Evolutionary conservation across 2,888 invertebrate species (phyloP), one percentile per base, ranked within the genome.

Genomic region (Lepidonotus clava): DNA sequence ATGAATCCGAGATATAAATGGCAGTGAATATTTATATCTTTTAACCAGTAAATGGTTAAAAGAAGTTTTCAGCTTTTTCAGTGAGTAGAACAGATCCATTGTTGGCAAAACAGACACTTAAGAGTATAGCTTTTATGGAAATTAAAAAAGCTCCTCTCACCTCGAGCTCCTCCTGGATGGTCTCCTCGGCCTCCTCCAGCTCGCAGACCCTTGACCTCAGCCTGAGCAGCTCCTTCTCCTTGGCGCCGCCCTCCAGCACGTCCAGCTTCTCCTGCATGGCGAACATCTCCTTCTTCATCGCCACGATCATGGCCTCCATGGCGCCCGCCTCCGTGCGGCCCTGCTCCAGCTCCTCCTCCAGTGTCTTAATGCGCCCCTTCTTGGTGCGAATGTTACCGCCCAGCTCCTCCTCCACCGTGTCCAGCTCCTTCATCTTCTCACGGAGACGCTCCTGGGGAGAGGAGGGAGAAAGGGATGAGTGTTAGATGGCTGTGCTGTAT

Each of bases 391-490:
- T 18, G 1, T 34, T 21, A 11, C 28, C 40, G 34, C 80, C 80
- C 24, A 80, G 80, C 46, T 80, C 80, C 34, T 80, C 80, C 34
- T 80, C 80, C 32, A 80, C 80, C 0, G 80, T 80, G 46, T 80
- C 80, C 46, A 80, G 28, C 46, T 80, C 80, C 51, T 46, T 80
- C 80, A 80, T 80, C 51, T 80, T 80, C 46, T 80, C 80, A 28
- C 51, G 41, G 1, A 80, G 28, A 1, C 80, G 80, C 41, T 80
- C 80, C 80, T 71, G 38, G 61, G 8, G 18, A 11, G 8, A 46
- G 46, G 46, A 18, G 8, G 18, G 18, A 46, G 18, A 46, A 11
- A 46, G 46, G 18, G 8, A 11, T 46, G 46, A 11, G 8, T 46
- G 46, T 46, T 46, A 8, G 18, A 46, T 46, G 8, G 46, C n/a